Evolutionary conservation across 1,140 invertebrate genomes (phyloP), one percentile per base, ranked within the genome.

Genomic region (Camponotus floridanus): DNA sequence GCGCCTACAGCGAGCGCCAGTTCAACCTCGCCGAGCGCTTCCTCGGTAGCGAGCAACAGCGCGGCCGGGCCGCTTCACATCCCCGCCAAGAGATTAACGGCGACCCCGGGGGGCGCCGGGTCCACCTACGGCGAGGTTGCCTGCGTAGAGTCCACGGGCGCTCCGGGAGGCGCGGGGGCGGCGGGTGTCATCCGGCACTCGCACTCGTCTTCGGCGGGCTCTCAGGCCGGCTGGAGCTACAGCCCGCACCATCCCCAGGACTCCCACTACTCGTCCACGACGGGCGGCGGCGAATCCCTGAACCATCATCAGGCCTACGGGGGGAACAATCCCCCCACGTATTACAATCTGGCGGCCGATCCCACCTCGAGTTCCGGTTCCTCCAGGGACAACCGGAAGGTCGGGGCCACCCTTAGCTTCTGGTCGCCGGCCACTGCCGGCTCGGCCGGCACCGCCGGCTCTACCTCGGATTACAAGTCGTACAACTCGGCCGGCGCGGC

Each of bases 331-430:
- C 96, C 96, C 21, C 97, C 97, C 33, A 97, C 97, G 18, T 98
- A 98, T 92, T 98, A 98, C 95, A 98, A 98, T 92, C 96, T 97
- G 91, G 96, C 96, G 51, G 96, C 96, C 5, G 97, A 97, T 83
- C 95, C 96, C 0, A 91, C 94, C 94, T 91, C 94, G 90, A 85
- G 95, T 94, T 91, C 95, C 80, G 91, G 90, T 51, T 94, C 94
- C 45, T 92, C 94, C 5, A 94, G 97, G 90, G 97, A 97, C 93
- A 94, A 94, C 87, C 95, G 96, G 85, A 96, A 96, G 86, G 95
- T 96, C 7, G 93, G 94, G 1, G 48, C 48, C 0, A 51, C 48
- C 1, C 92, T 97, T n/a, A 96, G 96, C 59, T 97, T 97, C 91
- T 98, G 97, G 97, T 97, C 97, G 39, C 96, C 96, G 1, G 94